Evolutionary conservation across 2,888 invertebrate species (phyloP), one percentile per base, ranked within the genome.

Genomic region (Microctonus aethiopoides): DNA sequence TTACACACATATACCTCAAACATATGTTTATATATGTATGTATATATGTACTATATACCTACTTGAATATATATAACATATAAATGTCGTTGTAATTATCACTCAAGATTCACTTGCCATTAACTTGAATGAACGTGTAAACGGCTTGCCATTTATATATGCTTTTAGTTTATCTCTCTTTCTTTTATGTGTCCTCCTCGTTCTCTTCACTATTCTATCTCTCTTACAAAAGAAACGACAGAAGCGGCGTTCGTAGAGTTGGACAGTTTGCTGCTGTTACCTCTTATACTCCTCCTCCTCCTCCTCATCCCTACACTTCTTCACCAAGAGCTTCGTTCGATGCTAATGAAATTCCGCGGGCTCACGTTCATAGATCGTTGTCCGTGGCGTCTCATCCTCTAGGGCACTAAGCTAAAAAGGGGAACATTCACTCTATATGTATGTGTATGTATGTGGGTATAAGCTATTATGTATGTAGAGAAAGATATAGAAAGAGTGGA

Each of bases 321-420:
- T 77, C 76, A n/a, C n/a, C n/a, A n/a, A 76, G 74, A 72, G 46
- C 16, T 74, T 74, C 73, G 80, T 79, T 80, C 80, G 79, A 83
- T 83, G 82, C 81, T 83, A 83, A 83, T 83, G 83, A 83, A 83
- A 83, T 83, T 83, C 83, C 83, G 75, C 70, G 76, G 76, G 76
- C 75, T 78, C 78, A 76, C 76, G 79, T 78, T 80, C 80, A 80
- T 78, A 78, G 81, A 81, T 81, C 80, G 73, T 74, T 73, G 72
- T 67, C 62, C 68, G 62, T 62, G 29, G 71, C 64, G 68, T 75
- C 71, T 74, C 54, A 36, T 52, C 41, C 61, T 52, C 59, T 39
- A 24, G 34, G n/a, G 6, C 34, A 54, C 34, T 52, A 7, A 32
- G 46, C 32, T 16, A 13, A 34, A 22, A 32, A 51, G 34, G 36